These are phyloP conservation scores for Spongilla lacustris DNA, from an alignment of 37 sponge, comb jelly and placozoan genomes.

Conservation along the genomic window DNA sequence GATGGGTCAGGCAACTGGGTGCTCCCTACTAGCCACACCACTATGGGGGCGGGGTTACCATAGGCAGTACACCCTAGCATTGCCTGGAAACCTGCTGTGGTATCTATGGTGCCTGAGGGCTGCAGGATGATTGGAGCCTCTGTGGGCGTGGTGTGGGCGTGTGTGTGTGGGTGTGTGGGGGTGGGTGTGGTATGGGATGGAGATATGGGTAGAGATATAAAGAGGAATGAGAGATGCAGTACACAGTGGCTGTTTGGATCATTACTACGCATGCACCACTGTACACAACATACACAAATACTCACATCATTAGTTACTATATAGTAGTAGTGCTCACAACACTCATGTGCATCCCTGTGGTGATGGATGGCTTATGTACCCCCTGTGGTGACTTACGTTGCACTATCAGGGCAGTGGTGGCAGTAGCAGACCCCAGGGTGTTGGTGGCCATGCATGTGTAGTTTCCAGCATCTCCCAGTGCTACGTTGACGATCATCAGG, in stretches of 20 bases:
- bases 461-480: slow-evolving; percentile 36
- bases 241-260: no score
- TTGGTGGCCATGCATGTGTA: slow-evolving; percentile 62
- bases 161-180: slow-evolving; percentile 47
- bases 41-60: slow-evolving; percentile 59
- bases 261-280: no score
- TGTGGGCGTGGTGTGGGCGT: not conserved
- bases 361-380: no score
- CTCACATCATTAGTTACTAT: no score
- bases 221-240: not conserved
- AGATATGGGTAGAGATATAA: not conserved
- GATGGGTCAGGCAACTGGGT: slow-evolving; percentile 23
- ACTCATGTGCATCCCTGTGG: not conserved
- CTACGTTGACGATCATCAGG: slow-evolving; percentile 18
- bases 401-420: slow-evolving; percentile 28
- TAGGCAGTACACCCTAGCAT: slow-evolving; percentile 46
- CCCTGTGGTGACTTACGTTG: slow-evolving; percentile 53
- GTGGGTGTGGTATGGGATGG: slow-evolving; percentile 7
- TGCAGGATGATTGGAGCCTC: not conserved
- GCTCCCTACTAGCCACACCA: slow-evolving; percentile 53
- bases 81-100: slow-evolving; percentile 1
- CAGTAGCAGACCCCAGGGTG: slow-evolving; percentile 9
- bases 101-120: not conserved
- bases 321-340: no score
- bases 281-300: no score